Conservation (phyloP, 2,797 vertebrate species). For the Argentina silus region DNA sequence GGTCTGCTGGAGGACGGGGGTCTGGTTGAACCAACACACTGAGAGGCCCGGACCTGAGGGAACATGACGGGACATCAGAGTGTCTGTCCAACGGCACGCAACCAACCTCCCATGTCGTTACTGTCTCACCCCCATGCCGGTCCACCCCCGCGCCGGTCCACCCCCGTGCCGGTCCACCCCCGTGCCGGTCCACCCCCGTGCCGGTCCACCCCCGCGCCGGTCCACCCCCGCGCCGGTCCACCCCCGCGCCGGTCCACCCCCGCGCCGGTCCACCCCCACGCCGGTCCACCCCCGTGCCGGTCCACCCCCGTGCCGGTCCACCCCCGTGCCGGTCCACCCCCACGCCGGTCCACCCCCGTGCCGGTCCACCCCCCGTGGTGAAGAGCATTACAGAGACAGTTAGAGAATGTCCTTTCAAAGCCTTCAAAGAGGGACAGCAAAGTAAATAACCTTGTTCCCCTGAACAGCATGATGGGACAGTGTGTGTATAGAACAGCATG, state of each 20-base stretch:
- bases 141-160: too few relatives aligned
- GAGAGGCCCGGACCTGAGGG: not conserved
- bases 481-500: not conserved
- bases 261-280: too few relatives aligned
- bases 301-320: not conserved
- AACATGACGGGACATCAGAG: not conserved
- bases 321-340: not conserved
- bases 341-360: not conserved
- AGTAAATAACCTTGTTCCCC: conserved; percentile 12
- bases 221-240: not conserved
- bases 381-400: not conserved
- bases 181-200: not conserved
- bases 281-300: too few relatives aligned
- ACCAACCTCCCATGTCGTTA: not conserved
- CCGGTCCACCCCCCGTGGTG: not conserved
- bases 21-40: conserved; percentile 3
- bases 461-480: conserved; percentile 4
- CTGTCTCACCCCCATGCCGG: not conserved
- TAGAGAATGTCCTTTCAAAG: not conserved
- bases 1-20: conserved; percentile 10
- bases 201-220: not conserved
- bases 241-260: not conserved
- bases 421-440: not conserved
- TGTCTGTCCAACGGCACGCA: not conserved
- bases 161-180: not conserved